These are phyloP conservation scores for Lasius platythorax DNA, from an alignment of 2,888 invertebrate species.

Conservation along the genomic window DNA sequence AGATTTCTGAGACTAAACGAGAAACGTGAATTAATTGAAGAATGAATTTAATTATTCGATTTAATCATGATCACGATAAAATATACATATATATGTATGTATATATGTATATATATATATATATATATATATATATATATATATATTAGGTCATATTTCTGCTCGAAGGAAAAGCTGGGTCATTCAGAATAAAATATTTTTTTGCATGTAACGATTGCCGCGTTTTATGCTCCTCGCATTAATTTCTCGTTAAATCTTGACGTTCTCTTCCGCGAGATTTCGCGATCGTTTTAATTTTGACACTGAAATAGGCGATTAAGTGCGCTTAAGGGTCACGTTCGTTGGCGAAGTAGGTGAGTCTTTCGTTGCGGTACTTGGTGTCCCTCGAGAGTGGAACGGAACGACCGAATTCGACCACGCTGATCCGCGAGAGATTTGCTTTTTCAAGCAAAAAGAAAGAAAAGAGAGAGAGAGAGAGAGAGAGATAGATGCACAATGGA, in stretches of 20 bases:
- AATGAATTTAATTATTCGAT: background rate
- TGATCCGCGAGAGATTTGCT: conserved; percentile 28
- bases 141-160: background rate
- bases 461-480: background rate
- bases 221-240: conserved; percentile 4
- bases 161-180: background rate
- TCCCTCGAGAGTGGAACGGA: conserved; percentile 65
- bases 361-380: conserved; percentile 51
- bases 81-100: background rate
- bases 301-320: conserved; percentile 22
- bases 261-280: conserved; percentile 21
- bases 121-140: background rate
- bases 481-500: conserved; percentile 33
- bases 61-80: background rate
- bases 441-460: conserved; percentile 49
- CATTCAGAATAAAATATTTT: background rate
- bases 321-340: conserved; percentile 44
- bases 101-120: background rate
- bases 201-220: background rate
- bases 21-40: background rate
- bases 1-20: background rate
- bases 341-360: conserved; percentile 66
- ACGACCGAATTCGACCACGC: conserved; percentile 31
- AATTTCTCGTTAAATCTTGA: background rate
- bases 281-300: conserved; percentile 22